Evolutionary conservation across 2,113 vertebrate genomes (phyloP), one percentile per base, ranked within the genome.

Genomic region (Menidia beryllina): DNA sequence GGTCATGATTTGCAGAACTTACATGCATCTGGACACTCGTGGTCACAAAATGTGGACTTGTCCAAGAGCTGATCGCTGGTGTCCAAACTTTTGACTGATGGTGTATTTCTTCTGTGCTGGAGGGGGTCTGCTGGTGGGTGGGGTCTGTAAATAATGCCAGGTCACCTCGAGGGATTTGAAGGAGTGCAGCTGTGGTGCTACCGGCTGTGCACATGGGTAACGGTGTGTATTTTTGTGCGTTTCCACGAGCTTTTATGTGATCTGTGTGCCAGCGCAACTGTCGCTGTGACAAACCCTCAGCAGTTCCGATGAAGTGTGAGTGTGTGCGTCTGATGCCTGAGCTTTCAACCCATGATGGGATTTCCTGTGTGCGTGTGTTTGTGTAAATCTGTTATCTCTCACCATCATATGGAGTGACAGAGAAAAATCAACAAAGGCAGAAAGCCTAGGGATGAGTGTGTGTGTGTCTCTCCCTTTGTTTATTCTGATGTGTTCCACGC

Each of bases 321-420:
- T 66, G 5, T 60, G 34, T 63, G 43, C 24, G 45, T 65, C 58
- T 74, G 60, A 63, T 68, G 69, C 72, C 17, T 72, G 78, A 69
- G 83, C 72, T 74, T 79, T 85, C 69, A 76, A 77, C 63, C 70
- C 27, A 24, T 64, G 69, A 81, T 75, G 75, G 75, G 81, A 88
- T 82, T 86, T 86, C 72, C 78, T 82, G 6, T 36, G 52, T 54
- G 56, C 54, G 19, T 56, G 34, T 64, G 47, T 63, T 41, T 66
- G 52, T 53, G 60, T 34, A 66, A 71, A 69, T 75, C 66, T 72
- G 38, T 84, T 82, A 86, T 84, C 73, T 48, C 49, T 38, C 68
- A 24, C 56, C 71, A 82, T 84, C 78, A 77, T 58, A 69, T 55
- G 67, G 36, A 76, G 62, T 52, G 53, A 67, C 68, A 43, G 74